Percentiles rank a stretch among this genome's conserved stretches.
Conservation (phyloP, 2,888 invertebrate species). For the Thymelicus lineola region DNA sequence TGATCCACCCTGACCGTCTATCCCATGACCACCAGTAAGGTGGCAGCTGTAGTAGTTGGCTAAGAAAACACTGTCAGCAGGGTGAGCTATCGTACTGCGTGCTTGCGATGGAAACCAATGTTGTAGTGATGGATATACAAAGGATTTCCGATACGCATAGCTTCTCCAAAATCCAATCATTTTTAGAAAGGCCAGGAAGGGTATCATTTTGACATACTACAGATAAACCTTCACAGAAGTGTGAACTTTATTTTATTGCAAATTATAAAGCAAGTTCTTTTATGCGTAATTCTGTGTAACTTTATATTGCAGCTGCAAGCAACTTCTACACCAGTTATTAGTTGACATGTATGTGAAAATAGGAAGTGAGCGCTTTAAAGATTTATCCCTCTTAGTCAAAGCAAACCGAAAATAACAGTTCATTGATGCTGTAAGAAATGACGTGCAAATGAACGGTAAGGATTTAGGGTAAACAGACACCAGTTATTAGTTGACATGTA, state of each 20-base stretch:
- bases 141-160: not conserved
- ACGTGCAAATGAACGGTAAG: too few relatives aligned
- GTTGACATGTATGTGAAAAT: conserved; percentile 20
- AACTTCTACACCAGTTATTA: conserved; percentile 2
- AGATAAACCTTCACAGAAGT: too few relatives aligned
- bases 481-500: too few relatives aligned
- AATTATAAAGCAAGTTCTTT: too few relatives aligned
- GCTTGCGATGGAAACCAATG: conserved; percentile 29
- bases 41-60: conserved; percentile 37
- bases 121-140: conserved; percentile 36
- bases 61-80: conserved; percentile 31
- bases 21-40: conserved; percentile 43
- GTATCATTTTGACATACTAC: too few relatives aligned
- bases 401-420: too few relatives aligned
- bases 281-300: conserved; percentile 1
- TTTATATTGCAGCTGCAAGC: conserved; percentile 13
- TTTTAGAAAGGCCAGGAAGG: too few relatives aligned
- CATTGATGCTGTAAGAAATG: too few relatives aligned
- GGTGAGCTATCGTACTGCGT: conserved; percentile 36
- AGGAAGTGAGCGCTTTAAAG: conserved; percentile 12
- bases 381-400: too few relatives aligned
- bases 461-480: too few relatives aligned
- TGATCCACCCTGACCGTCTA: conserved; percentile 36
- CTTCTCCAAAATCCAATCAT: too few relatives aligned
- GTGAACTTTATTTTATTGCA: too few relatives aligned